Evolutionary conservation across 2,113 vertebrate species (phyloP).

Genomic region (Corythaeola cristata): DNA sequence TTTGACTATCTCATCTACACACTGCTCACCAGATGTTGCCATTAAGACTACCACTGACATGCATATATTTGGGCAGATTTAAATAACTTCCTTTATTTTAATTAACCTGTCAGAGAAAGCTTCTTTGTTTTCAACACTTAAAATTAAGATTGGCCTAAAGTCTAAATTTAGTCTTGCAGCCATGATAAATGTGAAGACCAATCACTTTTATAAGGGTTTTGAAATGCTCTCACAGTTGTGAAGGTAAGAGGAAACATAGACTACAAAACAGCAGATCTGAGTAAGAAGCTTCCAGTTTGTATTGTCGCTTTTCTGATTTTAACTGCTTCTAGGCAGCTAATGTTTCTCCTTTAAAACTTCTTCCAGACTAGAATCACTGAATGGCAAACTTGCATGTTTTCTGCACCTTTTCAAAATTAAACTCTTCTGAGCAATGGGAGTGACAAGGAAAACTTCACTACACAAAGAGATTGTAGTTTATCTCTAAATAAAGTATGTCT

Average conservation of each 20-base stretch:
- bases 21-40: not conserved
- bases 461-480: not conserved
- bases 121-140: conserved; percentile 39
- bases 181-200: not conserved
- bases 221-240: not conserved
- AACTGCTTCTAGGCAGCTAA: not conserved
- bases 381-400: not conserved
- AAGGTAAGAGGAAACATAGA: not conserved
- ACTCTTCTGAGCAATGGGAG: not conserved
- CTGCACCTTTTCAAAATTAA: conserved; percentile 11
- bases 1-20: not conserved
- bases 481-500: not conserved
- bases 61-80: conserved; percentile 27
- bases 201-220: conserved; percentile 7
- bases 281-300: not conserved
- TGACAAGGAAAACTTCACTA: not conserved
- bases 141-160: conserved; percentile 34
- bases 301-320: not conserved
- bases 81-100: conserved; percentile 53
- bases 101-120: conserved; percentile 42
- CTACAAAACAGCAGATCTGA: not conserved
- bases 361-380: not conserved
- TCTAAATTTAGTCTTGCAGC: conserved; percentile 20
- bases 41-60: not conserved
- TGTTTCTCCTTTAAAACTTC: not conserved